phyloP scores from a whole-genome alignment of 1,140 invertebrate genomes.

The Drosophila lacteicornis region DNA sequence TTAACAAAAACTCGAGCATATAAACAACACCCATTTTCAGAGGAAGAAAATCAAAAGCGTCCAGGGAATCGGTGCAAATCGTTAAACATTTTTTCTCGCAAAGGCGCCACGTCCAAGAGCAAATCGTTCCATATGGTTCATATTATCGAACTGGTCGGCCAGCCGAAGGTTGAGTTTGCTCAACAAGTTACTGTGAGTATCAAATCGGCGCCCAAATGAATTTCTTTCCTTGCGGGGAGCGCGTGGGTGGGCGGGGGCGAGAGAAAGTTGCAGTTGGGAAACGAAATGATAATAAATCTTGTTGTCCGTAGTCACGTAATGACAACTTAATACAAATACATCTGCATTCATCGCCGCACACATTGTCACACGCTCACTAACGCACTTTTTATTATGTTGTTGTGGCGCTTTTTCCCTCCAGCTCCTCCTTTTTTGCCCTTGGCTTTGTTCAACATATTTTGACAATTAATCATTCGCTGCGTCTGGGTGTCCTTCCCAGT shows the following conservation, averaged over 20 bases:
- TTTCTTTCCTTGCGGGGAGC: slow-evolving; percentile 38
- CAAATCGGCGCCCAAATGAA: slow-evolving; percentile 56
- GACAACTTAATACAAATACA: slow-evolving; percentile 85
- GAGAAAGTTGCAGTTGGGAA: slow-evolving; percentile 1
- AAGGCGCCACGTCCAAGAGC: slow-evolving; percentile 78
- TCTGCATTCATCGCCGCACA: slow-evolving; percentile 67
- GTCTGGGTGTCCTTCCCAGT: slow-evolving; percentile 30
- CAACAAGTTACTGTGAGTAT: slow-evolving; percentile 85
- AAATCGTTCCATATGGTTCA: slow-evolving; percentile 85
- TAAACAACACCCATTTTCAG: slow-evolving; percentile 18
- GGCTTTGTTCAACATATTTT: slow-evolving; percentile 77
- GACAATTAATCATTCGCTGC: slow-evolving; percentile 78
- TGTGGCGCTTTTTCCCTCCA: slow-evolving; percentile 43
- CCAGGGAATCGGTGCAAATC: slow-evolving; percentile 56
- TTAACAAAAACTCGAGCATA: slow-evolving; percentile 27
- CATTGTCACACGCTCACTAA: slow-evolving; percentile 34
- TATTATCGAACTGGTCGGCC: slow-evolving; percentile 85
- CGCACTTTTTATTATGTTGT: slow-evolving; percentile 79
- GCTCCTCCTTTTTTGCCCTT: slow-evolving; percentile 17
- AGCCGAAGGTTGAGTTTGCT: slow-evolving; percentile 85
- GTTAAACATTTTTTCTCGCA: slow-evolving; percentile 71
- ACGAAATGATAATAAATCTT: slow-evolving; percentile 84
- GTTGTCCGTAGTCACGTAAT: slow-evolving; percentile 84
- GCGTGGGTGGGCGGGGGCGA: background rate
- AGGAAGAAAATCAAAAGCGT: slow-evolving; percentile 34